phyloP scores from a whole-genome alignment of 2,113 vertebrate species.

The Patagioenas fasciata region DNA sequence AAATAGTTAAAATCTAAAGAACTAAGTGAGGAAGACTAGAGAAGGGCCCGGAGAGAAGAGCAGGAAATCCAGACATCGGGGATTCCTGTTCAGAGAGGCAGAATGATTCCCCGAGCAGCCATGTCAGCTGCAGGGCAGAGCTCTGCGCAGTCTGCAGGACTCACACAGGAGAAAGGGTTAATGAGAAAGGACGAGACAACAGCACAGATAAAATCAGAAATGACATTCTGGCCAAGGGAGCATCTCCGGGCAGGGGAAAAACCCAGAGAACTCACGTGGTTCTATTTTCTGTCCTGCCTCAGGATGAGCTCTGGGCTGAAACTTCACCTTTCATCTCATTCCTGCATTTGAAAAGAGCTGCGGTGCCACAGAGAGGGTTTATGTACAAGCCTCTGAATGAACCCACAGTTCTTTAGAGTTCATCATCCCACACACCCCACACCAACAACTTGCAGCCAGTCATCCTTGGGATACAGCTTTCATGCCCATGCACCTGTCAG shows the following conservation, averaged over 20 bases:
- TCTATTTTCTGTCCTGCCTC: slow-evolving; percentile 66
- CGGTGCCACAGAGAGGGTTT: not conserved
- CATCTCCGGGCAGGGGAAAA: slow-evolving; percentile 55
- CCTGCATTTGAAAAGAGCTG: not conserved
- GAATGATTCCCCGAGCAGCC: slow-evolving; percentile 23
- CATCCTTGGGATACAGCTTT: not conserved
- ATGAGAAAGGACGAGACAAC: slow-evolving; percentile 27
- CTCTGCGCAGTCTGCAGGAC: not conserved
- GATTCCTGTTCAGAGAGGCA: slow-evolving; percentile 31
- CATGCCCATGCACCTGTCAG: not conserved
- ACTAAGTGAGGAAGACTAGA: not conserved
- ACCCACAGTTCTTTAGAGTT: not conserved
- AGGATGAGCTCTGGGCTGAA: slow-evolving; percentile 42
- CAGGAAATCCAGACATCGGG: not conserved
- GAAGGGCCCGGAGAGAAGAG: not conserved
- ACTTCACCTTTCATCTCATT: slow-evolving; percentile 50
- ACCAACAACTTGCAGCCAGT: not conserved
- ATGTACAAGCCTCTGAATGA: not conserved
- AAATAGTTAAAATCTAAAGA: not conserved
- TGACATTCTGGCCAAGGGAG: slow-evolving; percentile 39
- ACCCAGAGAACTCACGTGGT: slow-evolving; percentile 36
- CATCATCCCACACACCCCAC: not conserved
- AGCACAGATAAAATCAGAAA: slow-evolving; percentile 34
- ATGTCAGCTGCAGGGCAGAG: not conserved
- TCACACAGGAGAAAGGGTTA: slow-evolving; percentile 36